Evolutionary conservation across 53 echinoderm and acorn worm species (phyloP).

Genomic region (Paracentrotus lividus): DNA sequence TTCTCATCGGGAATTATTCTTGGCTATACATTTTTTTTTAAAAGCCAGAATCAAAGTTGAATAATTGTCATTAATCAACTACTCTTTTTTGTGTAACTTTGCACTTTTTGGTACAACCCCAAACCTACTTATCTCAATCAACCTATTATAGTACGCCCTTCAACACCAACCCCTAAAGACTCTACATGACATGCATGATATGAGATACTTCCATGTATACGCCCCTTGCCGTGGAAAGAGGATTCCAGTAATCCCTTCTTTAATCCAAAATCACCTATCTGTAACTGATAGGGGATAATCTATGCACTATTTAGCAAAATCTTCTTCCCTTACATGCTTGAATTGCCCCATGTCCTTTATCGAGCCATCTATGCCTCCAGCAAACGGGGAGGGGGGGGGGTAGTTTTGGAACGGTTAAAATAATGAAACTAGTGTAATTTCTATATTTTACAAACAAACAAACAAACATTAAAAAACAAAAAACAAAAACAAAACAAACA

Average conservation of each 20-base stretch:
- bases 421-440: too few relatives aligned
- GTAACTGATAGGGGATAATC: conserved; percentile 24
- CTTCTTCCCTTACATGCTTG: not conserved
- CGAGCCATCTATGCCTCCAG: too few relatives aligned
- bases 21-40: too few relatives aligned
- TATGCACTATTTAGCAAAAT: not conserved
- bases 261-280: not conserved
- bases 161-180: not conserved
- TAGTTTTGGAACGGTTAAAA: too few relatives aligned
- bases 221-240: not conserved
- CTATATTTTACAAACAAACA: too few relatives aligned
- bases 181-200: not conserved
- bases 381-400: too few relatives aligned
- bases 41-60: too few relatives aligned
- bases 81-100: not conserved
- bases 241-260: not conserved
- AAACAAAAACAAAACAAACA: too few relatives aligned
- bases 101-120: not conserved
- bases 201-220: not conserved
- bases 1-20: too few relatives aligned
- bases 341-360: too few relatives aligned
- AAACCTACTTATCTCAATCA: not conserved
- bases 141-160: not conserved
- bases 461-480: too few relatives aligned
- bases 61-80: too few relatives aligned